Conservation (phyloP, 2,113 vertebrate species). For the Neogale vison region DNA sequence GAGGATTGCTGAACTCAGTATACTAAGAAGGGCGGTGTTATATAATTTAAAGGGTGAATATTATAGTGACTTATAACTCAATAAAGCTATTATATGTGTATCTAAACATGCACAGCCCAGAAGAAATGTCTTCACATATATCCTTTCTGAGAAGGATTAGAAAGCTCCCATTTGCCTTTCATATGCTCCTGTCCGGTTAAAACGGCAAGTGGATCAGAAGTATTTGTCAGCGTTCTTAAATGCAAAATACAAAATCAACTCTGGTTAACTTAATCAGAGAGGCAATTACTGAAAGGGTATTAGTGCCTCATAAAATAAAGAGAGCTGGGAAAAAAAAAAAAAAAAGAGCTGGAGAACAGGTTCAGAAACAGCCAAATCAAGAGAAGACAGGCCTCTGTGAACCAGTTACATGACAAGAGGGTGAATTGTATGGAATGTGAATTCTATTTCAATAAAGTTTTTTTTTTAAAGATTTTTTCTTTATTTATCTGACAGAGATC, state of each 20-base stretch:
- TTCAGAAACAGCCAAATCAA: not conserved
- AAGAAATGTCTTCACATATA: not conserved
- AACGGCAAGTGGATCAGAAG: not conserved
- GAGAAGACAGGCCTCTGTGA: constrained; percentile 1
- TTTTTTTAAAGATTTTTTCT: too few relatives aligned
- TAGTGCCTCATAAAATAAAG: not conserved
- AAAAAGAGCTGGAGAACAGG: not conserved
- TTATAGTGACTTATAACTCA: not conserved
- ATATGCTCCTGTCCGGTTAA: not conserved
- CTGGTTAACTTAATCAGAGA: not conserved
- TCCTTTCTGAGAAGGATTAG: not conserved
- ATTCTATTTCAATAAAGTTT: not conserved
- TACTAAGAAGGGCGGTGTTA: not conserved
- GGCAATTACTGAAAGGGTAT: not conserved
- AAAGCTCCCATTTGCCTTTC: not conserved
- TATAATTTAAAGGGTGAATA: not conserved
- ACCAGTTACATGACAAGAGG: not conserved
- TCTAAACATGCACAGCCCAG: not conserved
- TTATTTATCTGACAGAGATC: too few relatives aligned
- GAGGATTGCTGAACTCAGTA: not conserved
- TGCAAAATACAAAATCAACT: constrained; percentile 7
- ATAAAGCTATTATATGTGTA: not conserved
- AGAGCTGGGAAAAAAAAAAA: not conserved
- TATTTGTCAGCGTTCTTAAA: constrained; percentile 10
- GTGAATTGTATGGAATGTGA: not conserved